phyloP scores from a whole-genome alignment of 64 coral and sea anemone genomes.

The Cladopsammia gracilis region DNA sequence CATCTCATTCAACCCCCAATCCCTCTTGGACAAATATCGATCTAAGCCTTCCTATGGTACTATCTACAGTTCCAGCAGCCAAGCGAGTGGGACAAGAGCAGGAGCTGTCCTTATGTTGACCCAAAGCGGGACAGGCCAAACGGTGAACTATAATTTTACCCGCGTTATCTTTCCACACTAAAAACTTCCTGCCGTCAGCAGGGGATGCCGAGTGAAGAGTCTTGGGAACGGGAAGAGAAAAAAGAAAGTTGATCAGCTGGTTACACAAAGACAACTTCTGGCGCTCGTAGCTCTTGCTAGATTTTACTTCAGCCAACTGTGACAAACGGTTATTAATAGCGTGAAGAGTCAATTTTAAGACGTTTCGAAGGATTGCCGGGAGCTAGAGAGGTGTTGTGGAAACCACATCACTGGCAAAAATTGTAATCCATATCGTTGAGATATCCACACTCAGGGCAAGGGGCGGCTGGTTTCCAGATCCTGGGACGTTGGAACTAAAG shows the following conservation, averaged over 20 bases:
- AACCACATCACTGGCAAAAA: slow-evolving; percentile 40
- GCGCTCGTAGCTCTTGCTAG: slow-evolving; percentile 30
- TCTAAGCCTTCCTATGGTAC: background rate
- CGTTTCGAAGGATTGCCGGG: background rate
- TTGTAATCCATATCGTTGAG: slow-evolving; percentile 25
- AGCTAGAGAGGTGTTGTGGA: background rate
- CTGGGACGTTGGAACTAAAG: background rate
- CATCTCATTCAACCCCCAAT: slow-evolving; percentile 26
- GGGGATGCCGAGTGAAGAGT: background rate
- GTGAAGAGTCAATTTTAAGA: background rate
- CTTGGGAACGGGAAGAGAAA: slow-evolving; percentile 43
- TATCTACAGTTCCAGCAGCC: too few relatives aligned
- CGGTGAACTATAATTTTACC: background rate
- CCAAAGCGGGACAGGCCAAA: background rate
- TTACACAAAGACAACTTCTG: slow-evolving; percentile 37
- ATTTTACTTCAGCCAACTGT: background rate
- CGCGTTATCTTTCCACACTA: background rate
- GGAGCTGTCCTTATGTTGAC: background rate
- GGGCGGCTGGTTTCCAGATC: slow-evolving; percentile 19
- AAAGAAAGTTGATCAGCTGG: slow-evolving; percentile 46
- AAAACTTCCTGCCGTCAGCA: slow-evolving; percentile 12
- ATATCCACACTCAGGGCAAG: slow-evolving; percentile 15
- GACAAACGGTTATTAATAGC: background rate
- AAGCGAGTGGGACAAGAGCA: background rate
- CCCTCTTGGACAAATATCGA: slow-evolving; percentile 19